Evolutionary conservation across 1,140 invertebrate species (phyloP), one percentile per base, ranked within the genome.

Genomic region (Drosophila parvula): DNA sequence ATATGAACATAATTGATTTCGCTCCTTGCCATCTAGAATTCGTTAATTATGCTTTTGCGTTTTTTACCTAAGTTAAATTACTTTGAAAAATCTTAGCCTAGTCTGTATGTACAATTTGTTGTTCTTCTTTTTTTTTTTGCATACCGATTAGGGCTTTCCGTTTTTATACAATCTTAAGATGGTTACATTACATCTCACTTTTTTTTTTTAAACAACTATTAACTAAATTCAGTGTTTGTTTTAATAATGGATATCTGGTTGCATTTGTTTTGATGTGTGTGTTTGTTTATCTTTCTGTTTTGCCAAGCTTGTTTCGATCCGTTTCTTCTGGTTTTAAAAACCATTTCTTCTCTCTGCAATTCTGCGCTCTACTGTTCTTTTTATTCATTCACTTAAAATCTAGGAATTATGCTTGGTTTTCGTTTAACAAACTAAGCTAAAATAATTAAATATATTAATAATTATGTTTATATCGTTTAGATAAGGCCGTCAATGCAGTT

Each of bases 401-500:
- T 88, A 88, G 22, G 64, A 86, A 67, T 83, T 88, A 88, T 62
- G 79, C 67, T 67, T 73, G 41, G 59, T 79, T 76, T 81, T 85
- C 81, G 83, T 88, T 86, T 86, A 86, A 86, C 83, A 89, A 86
- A 83, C 83, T 86, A 86, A 86, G 64, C 78, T 85, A 85, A 69
- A 53, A 69, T 80, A 84, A 77, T 88, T 86, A 88, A 86, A 88
- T 79, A 60, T 77, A 56, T 77, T 55, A 61, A 71, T 86, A 53
- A 65, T 62, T 78, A 63, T 71, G 65, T 78, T 86, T 88, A 86
- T 86, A 88, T 86, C 79, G 73, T 86, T 86, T 86, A 86, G 83
- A 86, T 86, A 86, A 86, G 83, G 83, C 83, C 83, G 83, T 86
- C 83, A 86, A 88, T 86, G 83, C 83, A 83, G 85, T 82, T 82